A percentile compares a stretch with the other conserved stretches of the same genome.
phyloP scores from a whole-genome alignment of 2,113 vertebrate genomes.

The Ovis aries region DNA sequence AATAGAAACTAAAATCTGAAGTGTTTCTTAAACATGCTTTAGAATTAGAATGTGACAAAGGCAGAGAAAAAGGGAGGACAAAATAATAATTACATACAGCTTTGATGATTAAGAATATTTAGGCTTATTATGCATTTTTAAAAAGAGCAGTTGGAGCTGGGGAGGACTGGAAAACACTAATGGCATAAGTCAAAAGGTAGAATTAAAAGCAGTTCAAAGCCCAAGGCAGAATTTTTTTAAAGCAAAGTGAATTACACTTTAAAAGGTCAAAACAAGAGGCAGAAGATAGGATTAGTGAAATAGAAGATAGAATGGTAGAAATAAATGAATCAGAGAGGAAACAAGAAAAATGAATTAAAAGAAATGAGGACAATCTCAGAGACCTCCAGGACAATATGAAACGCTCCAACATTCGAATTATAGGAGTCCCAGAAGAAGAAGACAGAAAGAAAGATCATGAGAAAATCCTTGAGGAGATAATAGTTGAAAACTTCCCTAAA shows the following conservation, averaged over 20 bases:
- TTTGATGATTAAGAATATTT: neutral
- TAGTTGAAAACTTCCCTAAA: too few species aligned
- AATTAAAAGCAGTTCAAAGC: neutral
- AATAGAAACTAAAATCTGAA: neutral
- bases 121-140: neutral
- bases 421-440: too few species aligned
- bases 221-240: neutral
- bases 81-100: neutral
- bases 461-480: too few species aligned
- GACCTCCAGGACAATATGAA: too few species aligned
- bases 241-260: neutral
- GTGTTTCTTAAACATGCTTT: neutral
- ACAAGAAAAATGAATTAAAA: too few species aligned
- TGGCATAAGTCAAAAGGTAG: neutral
- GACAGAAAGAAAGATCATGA: too few species aligned
- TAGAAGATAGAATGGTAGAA: too few species aligned
- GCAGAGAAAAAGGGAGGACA: neutral
- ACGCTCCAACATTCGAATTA: too few species aligned
- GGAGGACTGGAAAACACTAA: neutral
- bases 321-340: too few species aligned
- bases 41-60: neutral
- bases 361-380: too few species aligned
- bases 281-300: too few species aligned
- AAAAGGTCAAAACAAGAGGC: neutral
- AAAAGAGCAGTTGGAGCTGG: neutral